Base-by-base conservation (phyloP, 2,888 invertebrate genomes). In the Gnatocerus cornutus region DNA sequence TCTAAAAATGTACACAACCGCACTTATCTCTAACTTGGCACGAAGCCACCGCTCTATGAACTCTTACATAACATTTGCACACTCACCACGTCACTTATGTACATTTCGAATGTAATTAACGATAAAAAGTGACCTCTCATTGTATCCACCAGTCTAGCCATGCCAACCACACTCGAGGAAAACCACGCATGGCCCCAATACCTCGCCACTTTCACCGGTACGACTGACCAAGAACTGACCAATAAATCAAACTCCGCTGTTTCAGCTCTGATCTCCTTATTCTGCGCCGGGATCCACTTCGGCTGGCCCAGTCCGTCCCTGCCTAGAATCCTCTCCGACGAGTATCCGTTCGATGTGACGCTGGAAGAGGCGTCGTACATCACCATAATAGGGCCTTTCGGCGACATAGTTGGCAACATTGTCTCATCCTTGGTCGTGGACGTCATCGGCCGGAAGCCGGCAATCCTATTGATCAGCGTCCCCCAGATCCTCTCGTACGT, bases 301-400 rank as follows among this genome's bases (percentile, higher is more conserved):
- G 75, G 76, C 8, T 79, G 79, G 79, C 73, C 74, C 7, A 71
- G 72, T 5, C 78, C 79, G 3, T 76, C 76, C 0, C 39, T 78
- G 9, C 70, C 71, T 10, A 76, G 73, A 64, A 65, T 79, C 12
- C 50, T 77, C 9, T 76, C 76, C 1, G 70, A 73, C 12, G 77
- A 78, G 46, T 77, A 74, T 46, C 76, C 75, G 0, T 71, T 74
- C 43, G 53, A 75, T 4, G 68, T 79, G 0, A 73, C 73, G 9
- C 71, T 71, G 12, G 76, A 77, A 2, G 76, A 78, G 74, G 77
- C 73, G 4, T 76, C 78, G 5, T 76, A 78, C 63, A 74, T 79
- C 5, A 71, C 74, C 7, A 73, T 76, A 7, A 71, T 76, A 21
- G 75, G 75, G 5, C 71, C 73, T 33, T 43, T 75, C 1, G 78